These are phyloP conservation scores for Drosophila leontia DNA, from an alignment of 1,140 invertebrate species.

Conservation along the genomic window DNA sequence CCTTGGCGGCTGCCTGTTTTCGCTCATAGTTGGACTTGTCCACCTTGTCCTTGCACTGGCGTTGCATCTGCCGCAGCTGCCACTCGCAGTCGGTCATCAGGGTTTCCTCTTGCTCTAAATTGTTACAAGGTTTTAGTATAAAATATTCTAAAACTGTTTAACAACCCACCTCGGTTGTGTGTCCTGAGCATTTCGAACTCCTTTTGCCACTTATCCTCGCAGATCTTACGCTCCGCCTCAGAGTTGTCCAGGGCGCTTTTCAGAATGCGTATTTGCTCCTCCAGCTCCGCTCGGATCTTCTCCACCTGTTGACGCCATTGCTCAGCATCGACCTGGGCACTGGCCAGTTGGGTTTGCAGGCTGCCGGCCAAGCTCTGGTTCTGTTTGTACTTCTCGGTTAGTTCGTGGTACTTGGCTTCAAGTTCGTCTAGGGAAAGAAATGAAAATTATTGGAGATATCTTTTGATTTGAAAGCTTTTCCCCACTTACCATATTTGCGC, in stretches of 20 bases:
- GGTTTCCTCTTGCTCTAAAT: conserved; percentile 86
- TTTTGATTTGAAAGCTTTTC: neutral
- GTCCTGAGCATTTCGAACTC: conserved; percentile 88
- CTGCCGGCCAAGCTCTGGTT: conserved; percentile 84
- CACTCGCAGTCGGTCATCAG: conserved; percentile 89
- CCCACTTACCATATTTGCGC: conserved; percentile 85
- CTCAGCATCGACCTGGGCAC: conserved; percentile 70
- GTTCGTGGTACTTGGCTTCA: conserved; percentile 85
- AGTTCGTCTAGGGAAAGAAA: conserved; percentile 78
- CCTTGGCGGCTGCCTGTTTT: conserved; percentile 86
- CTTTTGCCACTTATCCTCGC: conserved; percentile 87
- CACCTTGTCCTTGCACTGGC: conserved; percentile 87
- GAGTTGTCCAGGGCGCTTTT: conserved; percentile 87
- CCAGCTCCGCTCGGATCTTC: conserved; percentile 85
- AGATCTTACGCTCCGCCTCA: conserved; percentile 86
- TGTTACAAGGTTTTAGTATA: neutral
- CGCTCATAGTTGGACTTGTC: conserved; percentile 86
- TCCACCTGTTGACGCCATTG: conserved; percentile 81
- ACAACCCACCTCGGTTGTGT: conserved; percentile 68
- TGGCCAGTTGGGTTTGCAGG: conserved; percentile 74
- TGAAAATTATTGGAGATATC: neutral
- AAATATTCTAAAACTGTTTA: neutral
- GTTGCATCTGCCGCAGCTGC: conserved; percentile 89
- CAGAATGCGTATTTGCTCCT: conserved; percentile 85
- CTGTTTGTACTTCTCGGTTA: conserved; percentile 85